phyloP scores from a whole-genome alignment of 2,113 vertebrate species.

The Heterotilapia buettikoferi region DNA sequence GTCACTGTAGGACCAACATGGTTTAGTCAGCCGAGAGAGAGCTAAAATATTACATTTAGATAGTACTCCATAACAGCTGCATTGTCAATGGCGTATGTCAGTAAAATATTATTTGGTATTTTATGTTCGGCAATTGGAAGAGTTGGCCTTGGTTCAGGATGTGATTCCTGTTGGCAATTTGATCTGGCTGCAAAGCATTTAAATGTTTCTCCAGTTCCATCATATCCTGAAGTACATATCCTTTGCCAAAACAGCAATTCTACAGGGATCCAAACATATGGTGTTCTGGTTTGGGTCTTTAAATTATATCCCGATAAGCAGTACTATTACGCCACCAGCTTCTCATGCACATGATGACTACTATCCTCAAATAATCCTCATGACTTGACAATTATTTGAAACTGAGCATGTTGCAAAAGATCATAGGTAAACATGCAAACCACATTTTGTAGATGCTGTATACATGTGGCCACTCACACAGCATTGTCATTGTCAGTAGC shows the following conservation, averaged over 20 bases:
- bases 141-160: not conserved
- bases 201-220: not conserved
- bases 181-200: not conserved
- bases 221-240: not conserved
- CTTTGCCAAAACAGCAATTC: not conserved
- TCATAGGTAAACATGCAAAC: not conserved
- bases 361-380: not conserved
- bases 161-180: not conserved
- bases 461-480: not conserved
- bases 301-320: not conserved
- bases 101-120: not conserved
- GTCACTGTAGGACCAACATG: not conserved
- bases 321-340: not conserved
- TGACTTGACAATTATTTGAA: not conserved
- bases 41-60: not conserved
- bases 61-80: not conserved
- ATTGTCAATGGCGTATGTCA: not conserved
- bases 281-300: not conserved
- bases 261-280: not conserved
- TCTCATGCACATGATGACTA: not conserved
- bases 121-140: not conserved
- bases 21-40: rapidly evolving
- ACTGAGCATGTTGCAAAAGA: not conserved
- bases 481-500: not conserved
- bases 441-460: not conserved